Base-by-base conservation (phyloP, 2,888 invertebrate species). In the Dryobotodes eremita region DNA sequence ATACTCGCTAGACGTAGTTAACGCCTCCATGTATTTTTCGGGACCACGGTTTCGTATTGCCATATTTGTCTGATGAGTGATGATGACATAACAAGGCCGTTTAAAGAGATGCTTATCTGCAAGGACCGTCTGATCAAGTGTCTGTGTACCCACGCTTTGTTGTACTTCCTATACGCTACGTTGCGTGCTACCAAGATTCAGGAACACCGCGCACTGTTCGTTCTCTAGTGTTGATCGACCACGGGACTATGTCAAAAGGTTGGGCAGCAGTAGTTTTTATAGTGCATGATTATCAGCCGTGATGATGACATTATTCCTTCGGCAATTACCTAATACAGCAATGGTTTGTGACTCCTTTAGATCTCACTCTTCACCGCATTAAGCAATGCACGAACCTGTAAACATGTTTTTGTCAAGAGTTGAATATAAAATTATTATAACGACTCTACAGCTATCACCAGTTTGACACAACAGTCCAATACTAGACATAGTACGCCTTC, bases 131-230 rank as follows among this genome's bases (percentile, higher is more conserved):
- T 64, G 26, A 2, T 1, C 23, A 23, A 17, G 4, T 23, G 50
- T 50, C 70, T 57, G 6, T 42, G 59, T 23, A 15, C 23, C 50
- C 26, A 64, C 80, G n/a, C 26, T 42, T 46, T 8, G 7, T 20
- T 46, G 31, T 46, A 65, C 11, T 70, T 77, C 42, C 55, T 77
- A 10, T 20, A n/a, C 48, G 36, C 13, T n/a, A 46, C 55, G 10
- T 72, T 62, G 71, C 61, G 71, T 75, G 79, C 42, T 36, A 55
- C 36, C n/a, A 36, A 48, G 23, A 48, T 71, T 68, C 31, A 50
- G 13, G 7, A 50, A 2, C 20, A 13, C 4, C 50, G 15, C 8
- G 2, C 23, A 23, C 7, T 6, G 13, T 50, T 31, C 8, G 20
- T 50, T 50, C 26, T 23, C 20, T 50, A 23, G 26, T 31, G 4